phyloP scores from a whole-genome alignment of 2,888 invertebrate genomes.

The Fabriciana adippe region DNA sequence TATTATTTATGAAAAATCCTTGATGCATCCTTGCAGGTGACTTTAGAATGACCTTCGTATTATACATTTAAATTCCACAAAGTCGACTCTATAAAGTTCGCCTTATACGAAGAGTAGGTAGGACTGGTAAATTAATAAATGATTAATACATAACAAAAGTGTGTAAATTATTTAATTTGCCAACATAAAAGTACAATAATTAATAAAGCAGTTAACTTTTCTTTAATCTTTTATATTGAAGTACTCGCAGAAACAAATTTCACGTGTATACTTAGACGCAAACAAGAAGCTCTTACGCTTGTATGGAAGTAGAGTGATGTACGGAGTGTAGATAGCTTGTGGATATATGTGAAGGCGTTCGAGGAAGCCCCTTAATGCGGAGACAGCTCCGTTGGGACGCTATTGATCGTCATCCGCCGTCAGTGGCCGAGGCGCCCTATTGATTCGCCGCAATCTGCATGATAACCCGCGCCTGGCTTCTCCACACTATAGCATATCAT shows the following conservation, averaged over 20 bases:
- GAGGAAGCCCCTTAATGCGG: conserved; percentile 81
- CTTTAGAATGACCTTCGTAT: conserved; percentile 19
- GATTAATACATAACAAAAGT: neutral
- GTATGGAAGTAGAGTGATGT: conserved; percentile 46
- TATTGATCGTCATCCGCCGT: conserved; percentile 82
- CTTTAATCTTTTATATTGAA: neutral
- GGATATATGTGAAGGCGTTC: conserved; percentile 79
- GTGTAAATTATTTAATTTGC: neutral
- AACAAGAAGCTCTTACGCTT: conserved; percentile 28
- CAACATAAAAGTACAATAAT: neutral
- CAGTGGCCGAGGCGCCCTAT: conserved; percentile 79
- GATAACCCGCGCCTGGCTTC: conserved; percentile 78
- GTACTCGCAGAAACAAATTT: neutral
- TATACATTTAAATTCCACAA: neutral
- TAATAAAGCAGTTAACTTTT: neutral
- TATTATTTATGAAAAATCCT: neutral
- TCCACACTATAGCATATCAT: conserved; percentile 48
- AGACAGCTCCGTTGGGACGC: conserved; percentile 79
- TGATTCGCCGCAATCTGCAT: conserved; percentile 83
- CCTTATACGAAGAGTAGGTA: neutral
- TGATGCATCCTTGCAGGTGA: conserved; percentile 7
- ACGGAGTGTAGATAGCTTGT: conserved; percentile 65
- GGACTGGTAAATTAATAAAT: neutral
- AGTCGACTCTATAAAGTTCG: neutral
- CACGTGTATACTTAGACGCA: conserved; percentile 11